A percentile compares a stretch with the other conserved stretches of the same genome.
Conservation (phyloP, 2,113 vertebrate genomes). For the Takifugu bimaculatus region DNA sequence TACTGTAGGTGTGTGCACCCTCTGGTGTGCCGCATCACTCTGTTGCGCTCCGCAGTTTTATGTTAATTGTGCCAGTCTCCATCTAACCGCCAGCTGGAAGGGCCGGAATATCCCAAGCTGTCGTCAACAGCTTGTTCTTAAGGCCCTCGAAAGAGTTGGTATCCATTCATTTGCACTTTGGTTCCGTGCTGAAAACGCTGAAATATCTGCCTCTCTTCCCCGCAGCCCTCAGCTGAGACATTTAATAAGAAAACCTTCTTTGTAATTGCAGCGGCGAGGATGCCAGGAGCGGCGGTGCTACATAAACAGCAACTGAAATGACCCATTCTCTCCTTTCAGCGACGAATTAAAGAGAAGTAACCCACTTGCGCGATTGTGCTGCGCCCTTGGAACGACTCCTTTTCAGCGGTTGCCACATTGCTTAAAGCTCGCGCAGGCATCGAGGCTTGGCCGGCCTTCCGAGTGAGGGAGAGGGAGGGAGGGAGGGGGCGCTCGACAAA, state of each 20-base stretch:
- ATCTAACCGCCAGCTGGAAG: constrained; percentile 45
- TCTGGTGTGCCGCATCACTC: constrained; percentile 54
- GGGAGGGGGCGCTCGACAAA: constrained; percentile 69
- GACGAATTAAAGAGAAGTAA: constrained; percentile 39
- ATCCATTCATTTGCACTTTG: constrained; percentile 34
- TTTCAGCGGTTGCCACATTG: constrained; percentile 47
- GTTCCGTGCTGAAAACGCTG: constrained; percentile 15
- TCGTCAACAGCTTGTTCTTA: constrained; percentile 49
- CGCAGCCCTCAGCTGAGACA: constrained; percentile 23
- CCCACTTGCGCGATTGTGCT: constrained; percentile 20
- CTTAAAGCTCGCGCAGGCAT: constrained; percentile 55
- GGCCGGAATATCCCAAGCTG: constrained; percentile 49
- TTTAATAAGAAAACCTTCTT: constrained; percentile 16
- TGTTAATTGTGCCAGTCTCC: constrained; percentile 46
- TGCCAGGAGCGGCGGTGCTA: constrained; percentile 9
- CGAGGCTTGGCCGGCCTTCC: constrained; percentile 59
- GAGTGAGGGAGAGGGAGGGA: constrained; percentile 52
- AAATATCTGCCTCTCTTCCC: constrained; percentile 27
- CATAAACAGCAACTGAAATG: constrained; percentile 6
- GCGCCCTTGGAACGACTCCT: constrained; percentile 60
- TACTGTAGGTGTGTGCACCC: constrained; percentile 48
- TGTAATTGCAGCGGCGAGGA: neutral
- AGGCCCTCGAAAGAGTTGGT: constrained; percentile 24
- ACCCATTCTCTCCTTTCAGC: constrained; percentile 29
- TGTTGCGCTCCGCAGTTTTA: constrained; percentile 51